Base-by-base conservation (phyloP, 2,888 invertebrate genomes). In the Troides helena region DNA sequence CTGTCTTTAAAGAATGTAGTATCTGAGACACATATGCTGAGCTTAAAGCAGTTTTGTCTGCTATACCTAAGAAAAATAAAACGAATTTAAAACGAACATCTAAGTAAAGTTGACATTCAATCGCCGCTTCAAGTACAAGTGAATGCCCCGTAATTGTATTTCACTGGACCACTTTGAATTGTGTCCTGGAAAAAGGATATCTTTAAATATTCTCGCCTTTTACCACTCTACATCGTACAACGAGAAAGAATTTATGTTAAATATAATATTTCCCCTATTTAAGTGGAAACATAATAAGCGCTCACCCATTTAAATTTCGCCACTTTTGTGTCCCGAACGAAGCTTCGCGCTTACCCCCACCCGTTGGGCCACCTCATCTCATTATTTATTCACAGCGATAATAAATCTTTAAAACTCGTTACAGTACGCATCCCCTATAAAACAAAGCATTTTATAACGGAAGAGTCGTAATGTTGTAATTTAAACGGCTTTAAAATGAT, bases 401-500 rank as follows among this genome's bases (percentile, higher is more conserved):
- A 71, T 71, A 72, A 74, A 72, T 71, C 69, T 69, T 72, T 74
- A 72, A 74, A 74, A 71, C 59, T 62, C 69, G 67, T 72, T 71
- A 67, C 59, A 64, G 46, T 67, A 67, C 72, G 62, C 62, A 69
- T 65, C 62, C 58, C 71, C 67, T 61, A 71, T 71, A 68, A 71
- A 71, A 64, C 64, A 62, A 58, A 71, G 58, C 62, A 50, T 67
- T 71, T 71, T 71, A 72, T 70, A 67, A 63, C 64, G 21, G 14
- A 39, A 63, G 59, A 61, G 62, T 65, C 69, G 65, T 69, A 69
- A 69, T 50, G 46, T 62, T 59, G 65, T 58, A 59, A 69, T 66
- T 62, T 60, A 63, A 71, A 66, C 39, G 63, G 30, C 25, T 69
- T 69, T 71, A 71, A 72, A 68, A 66, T 69, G 36, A 65, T 60